Evolutionary conservation across 2,888 invertebrate genomes (phyloP).

Genomic region (Gastrophysa polygoni): DNA sequence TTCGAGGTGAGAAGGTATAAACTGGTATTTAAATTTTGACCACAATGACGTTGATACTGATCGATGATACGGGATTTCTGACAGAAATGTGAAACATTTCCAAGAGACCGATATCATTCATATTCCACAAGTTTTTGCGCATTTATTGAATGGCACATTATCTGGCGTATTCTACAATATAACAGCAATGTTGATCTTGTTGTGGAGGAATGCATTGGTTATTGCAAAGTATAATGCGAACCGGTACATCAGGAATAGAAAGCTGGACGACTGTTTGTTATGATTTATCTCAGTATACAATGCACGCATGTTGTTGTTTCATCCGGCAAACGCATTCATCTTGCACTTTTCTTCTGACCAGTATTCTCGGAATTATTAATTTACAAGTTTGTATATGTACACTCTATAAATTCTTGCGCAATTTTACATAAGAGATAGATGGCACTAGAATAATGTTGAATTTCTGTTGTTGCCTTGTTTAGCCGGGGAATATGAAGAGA

Average conservation of each 20-base stretch:
- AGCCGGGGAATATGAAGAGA: constrained; percentile 27
- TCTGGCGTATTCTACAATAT: constrained; percentile 19
- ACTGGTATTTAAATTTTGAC: too few species aligned
- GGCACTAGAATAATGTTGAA: constrained; percentile 26
- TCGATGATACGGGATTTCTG: neutral
- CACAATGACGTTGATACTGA: neutral
- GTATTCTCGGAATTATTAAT: constrained; percentile 34
- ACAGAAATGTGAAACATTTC: constrained; percentile 1
- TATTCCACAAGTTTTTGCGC: constrained; percentile 53
- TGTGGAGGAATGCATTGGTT: constrained; percentile 38
- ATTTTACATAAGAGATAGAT: constrained; percentile 31
- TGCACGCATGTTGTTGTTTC: constrained; percentile 35
- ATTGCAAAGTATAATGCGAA: constrained; percentile 40
- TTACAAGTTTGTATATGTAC: constrained; percentile 30
- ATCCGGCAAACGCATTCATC: constrained; percentile 30
- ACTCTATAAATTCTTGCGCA: constrained; percentile 33
- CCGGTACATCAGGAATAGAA: constrained; percentile 45
- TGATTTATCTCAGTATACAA: constrained; percentile 38
- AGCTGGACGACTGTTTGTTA: constrained; percentile 39
- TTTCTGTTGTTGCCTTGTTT: constrained; percentile 30
- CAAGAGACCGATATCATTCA: constrained; percentile 43
- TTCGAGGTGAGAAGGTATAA: too few species aligned
- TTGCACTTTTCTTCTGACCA: constrained; percentile 30
- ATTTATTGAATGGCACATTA: constrained; percentile 57
- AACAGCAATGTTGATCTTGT: constrained; percentile 30